These are phyloP conservation scores for Pardosa pseudoannulata DNA, from an alignment of 2,888 invertebrate genomes.

Conservation along the genomic window DNA sequence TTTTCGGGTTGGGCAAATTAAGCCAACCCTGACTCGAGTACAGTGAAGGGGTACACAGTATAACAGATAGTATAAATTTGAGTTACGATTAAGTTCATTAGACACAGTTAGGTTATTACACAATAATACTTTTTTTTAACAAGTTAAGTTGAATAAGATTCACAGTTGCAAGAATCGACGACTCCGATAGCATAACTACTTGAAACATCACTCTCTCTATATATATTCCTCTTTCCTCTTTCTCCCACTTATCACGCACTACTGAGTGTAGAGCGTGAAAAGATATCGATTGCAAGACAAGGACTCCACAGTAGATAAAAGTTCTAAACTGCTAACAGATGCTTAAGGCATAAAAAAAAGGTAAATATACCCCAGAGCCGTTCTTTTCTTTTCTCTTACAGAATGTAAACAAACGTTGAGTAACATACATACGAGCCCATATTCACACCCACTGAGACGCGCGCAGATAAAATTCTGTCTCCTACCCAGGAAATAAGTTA, in stretches of 20 bases:
- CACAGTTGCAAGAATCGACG: too few relatives aligned
- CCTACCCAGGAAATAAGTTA: neutral
- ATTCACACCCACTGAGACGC: neutral
- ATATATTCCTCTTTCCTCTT: neutral
- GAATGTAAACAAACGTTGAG: neutral
- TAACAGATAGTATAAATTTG: too few relatives aligned
- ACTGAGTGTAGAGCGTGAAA: neutral
- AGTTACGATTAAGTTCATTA: too few relatives aligned
- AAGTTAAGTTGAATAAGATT: too few relatives aligned
- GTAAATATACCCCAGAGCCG: neutral
- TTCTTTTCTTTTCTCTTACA: neutral
- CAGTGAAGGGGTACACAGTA: too few relatives aligned
- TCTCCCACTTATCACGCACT: neutral
- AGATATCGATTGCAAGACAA: neutral
- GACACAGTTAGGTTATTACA: too few relatives aligned
- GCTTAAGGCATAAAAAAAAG: neutral
- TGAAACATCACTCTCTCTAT: neutral
- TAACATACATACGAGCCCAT: neutral
- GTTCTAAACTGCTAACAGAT: neutral
- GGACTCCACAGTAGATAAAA: neutral
- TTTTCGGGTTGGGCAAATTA: too few relatives aligned
- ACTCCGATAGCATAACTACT: neutral
- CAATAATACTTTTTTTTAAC: too few relatives aligned
- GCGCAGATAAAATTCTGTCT: neutral
- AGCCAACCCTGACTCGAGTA: too few relatives aligned